Evolutionary conservation across 2,113 vertebrate species (phyloP).

Genomic region (Nansenia antarctica): DNA sequence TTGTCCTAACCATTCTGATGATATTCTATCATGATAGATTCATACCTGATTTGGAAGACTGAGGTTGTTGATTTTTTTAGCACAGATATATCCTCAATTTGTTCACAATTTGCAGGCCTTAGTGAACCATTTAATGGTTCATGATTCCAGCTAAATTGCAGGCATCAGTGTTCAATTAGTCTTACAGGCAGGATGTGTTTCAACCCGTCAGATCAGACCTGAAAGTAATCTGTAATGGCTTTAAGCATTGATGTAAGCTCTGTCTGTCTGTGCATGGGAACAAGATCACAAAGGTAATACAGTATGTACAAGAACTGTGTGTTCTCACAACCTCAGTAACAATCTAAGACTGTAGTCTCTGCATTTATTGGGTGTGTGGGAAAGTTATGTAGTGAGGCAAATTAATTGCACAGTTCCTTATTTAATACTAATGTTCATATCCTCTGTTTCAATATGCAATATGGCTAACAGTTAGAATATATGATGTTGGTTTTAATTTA

Average conservation of each 20-base stretch:
- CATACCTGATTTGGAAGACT: neutral
- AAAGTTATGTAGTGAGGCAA: no score
- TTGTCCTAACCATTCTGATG: neutral
- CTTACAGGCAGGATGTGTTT: constrained; percentile 26
- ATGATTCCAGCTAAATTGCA: constrained; percentile 45
- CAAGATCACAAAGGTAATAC: no score
- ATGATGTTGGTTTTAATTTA: neutral
- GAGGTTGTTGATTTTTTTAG: constrained; percentile 8
- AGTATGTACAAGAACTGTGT: no score
- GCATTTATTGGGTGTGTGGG: no score
- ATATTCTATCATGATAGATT: neutral
- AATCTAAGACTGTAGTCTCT: no score
- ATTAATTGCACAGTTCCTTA: neutral
- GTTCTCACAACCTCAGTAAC: no score
- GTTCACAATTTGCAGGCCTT: constrained; percentile 11
- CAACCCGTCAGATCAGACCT: no score
- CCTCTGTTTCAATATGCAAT: constrained; percentile 10
- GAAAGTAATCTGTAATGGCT: no score
- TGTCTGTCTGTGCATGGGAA: constrained; percentile 44
- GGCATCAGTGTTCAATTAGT: constrained; percentile 50
- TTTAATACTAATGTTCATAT: constrained; percentile 31
- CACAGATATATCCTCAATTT: constrained; percentile 26
- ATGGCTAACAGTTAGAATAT: neutral
- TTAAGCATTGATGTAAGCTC: no score
- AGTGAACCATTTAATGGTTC: constrained; percentile 24